Evolutionary conservation across 1,140 invertebrate species (phyloP).

Genomic region (Acromyrmex heyeri): DNA sequence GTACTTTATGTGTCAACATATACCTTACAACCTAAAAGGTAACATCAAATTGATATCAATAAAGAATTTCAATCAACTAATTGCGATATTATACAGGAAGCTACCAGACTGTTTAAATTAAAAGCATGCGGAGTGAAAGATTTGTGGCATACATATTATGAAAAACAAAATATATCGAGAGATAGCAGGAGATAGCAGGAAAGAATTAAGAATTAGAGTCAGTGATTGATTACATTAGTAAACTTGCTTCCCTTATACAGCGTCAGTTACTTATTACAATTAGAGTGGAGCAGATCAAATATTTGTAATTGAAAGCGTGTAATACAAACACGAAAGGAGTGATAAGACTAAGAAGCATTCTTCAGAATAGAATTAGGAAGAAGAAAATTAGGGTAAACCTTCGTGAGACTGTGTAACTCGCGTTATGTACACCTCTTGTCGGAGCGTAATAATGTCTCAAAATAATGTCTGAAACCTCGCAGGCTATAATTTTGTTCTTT

Average conservation of each 20-base stretch:
- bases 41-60: conserved; percentile 26
- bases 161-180: conserved; percentile 52
- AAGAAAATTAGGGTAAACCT: conserved; percentile 62
- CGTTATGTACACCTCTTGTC: conserved; percentile 61
- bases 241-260: conserved; percentile 49
- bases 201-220: conserved; percentile 50
- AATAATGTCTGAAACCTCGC: conserved; percentile 74
- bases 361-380: conserved; percentile 75
- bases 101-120: conserved; percentile 62
- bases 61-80: conserved; percentile 54
- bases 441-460: conserved; percentile 48
- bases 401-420: conserved; percentile 61
- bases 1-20: conserved; percentile 14
- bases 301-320: conserved; percentile 50
- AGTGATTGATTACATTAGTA: conserved; percentile 38
- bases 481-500: conserved; percentile 48
- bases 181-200: conserved; percentile 34
- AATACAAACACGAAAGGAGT: conserved; percentile 57
- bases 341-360: conserved; percentile 69
- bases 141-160: conserved; percentile 55
- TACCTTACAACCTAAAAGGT: conserved; percentile 26
- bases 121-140: conserved; percentile 66
- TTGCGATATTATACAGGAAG: conserved; percentile 43
- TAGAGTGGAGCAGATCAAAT: conserved; percentile 46
- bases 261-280: conserved; percentile 52